Evolutionary conservation across 2,113 vertebrate species (phyloP).

Genomic region (Notiomystis cincta): DNA sequence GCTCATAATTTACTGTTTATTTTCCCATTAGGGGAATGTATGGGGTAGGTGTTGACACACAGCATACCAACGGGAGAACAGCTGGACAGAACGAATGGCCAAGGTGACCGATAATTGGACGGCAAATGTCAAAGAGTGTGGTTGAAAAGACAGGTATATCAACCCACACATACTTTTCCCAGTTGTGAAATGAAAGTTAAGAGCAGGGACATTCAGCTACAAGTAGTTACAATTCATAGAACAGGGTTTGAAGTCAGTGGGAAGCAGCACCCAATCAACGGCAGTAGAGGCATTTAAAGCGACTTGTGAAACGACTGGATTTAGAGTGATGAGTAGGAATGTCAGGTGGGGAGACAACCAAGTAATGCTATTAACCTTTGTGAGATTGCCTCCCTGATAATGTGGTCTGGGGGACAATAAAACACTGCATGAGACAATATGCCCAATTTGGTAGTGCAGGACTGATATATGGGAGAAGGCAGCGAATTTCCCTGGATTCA

Average conservation of each 20-base stretch:
- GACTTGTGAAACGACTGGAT: neutral
- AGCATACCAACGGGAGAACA: neutral
- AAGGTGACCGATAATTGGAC: constrained; percentile 21
- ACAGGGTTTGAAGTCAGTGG: neutral
- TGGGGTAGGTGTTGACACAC: neutral
- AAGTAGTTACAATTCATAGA: neutral
- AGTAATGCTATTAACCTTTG: neutral
- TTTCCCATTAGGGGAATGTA: neutral
- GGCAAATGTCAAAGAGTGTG: constrained; percentile 24
- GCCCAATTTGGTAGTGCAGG: neutral
- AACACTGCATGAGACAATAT: neutral
- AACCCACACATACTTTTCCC: neutral
- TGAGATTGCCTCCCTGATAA: neutral
- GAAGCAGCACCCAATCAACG: constrained; percentile 19
- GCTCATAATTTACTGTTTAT: constrained; percentile 33
- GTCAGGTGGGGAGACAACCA: neutral
- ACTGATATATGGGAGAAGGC: neutral
- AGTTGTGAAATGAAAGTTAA: constrained; percentile 8
- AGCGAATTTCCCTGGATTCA: neutral
- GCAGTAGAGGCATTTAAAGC: neutral
- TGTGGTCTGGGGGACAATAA: neutral
- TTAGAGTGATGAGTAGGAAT: neutral
- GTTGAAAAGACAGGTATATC: neutral
- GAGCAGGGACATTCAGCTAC: neutral
- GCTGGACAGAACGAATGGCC: neutral